Percentiles rank a stretch among this genome's conserved stretches.
Conservation (phyloP, 2,113 vertebrate genomes). For the Capra hircus region DNA sequence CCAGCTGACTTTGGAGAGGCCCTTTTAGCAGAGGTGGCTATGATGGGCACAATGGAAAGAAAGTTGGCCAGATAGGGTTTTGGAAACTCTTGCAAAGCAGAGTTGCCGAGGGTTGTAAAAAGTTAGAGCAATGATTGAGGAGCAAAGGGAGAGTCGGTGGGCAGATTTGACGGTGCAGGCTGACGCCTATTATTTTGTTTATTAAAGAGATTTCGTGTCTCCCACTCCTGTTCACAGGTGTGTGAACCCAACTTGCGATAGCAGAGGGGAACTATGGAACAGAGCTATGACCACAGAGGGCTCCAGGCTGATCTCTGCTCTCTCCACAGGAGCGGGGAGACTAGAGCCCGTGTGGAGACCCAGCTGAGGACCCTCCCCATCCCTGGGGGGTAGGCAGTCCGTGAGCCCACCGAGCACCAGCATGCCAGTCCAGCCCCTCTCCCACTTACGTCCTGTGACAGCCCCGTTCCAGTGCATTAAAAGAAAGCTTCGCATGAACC, state of each 20-base stretch:
- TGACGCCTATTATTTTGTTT: accelerated
- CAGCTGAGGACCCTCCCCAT: no score
- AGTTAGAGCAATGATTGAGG: accelerated
- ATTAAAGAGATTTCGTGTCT: background rate
- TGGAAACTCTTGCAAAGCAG: background rate
- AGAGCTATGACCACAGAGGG: background rate
- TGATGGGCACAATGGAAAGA: background rate
- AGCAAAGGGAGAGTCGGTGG: accelerated
- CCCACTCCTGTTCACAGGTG: no score
- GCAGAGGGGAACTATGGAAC: background rate
- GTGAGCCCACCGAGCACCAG: accelerated
- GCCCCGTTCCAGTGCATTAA: accelerated
- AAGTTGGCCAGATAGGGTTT: background rate
- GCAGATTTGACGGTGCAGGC: accelerated
- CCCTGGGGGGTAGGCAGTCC: background rate
- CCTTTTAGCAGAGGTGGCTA: background rate
- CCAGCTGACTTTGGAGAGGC: accelerated
- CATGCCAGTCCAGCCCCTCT: accelerated
- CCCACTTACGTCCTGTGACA: accelerated
- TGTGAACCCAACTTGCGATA: background rate
- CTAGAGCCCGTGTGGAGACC: background rate
- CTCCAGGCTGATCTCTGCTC: background rate
- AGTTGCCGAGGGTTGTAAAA: background rate
- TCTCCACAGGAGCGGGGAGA: background rate
- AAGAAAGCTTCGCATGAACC: background rate